Evolutionary conservation across 2,797 vertebrate species (phyloP), one percentile per base, ranked within the genome.

Genomic region (Tiaroga cobitis): DNA sequence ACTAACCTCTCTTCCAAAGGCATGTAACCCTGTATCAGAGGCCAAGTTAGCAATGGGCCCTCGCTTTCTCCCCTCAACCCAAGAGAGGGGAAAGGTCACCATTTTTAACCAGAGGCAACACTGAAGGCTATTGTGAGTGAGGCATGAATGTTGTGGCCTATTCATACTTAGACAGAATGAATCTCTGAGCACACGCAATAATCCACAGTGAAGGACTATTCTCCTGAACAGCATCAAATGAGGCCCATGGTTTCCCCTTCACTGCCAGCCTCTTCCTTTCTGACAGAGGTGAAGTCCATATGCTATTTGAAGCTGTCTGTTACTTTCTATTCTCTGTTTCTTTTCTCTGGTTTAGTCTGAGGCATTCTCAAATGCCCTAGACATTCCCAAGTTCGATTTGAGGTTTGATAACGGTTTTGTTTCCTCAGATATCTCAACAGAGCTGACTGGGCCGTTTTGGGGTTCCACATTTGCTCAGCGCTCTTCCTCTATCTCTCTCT

Each of bases 281-380:
- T 51, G 37, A 74, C 68, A n/a, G 56, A 54, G 37, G 78, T 77
- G 46, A 68, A 78, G 69, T 84, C 70, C 24, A 11, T 46, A 13
- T 63, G 67, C 59, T 82, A 63, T 54, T 87, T 49, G 39, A 59
- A 82, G 41, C 21, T 16, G 54, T 65, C 19, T 29, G 34, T 49
- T 69, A 69, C 75, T 89, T 89, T 89, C 88, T 80, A 61, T 89
- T 89, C 85, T 69, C 69, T 51, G 1, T 82, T 88, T 87, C 56
- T 82, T 19, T 69, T 85, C 21, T 70, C 15, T 69, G 37, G 26
- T 76, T 73, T 63, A 78, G 6, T 46, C 3, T 32, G 41, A 5
- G 37, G 16, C 21, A 37, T 84, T 82, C 26, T 69, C 67, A 74
- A 29, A 21, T 41, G 26, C 46, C 49, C 32, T 77, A 77, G 76